These are phyloP conservation scores for Ceraclea dissimilis DNA, from an alignment of 2,888 invertebrate species.

Conservation along the genomic window DNA sequence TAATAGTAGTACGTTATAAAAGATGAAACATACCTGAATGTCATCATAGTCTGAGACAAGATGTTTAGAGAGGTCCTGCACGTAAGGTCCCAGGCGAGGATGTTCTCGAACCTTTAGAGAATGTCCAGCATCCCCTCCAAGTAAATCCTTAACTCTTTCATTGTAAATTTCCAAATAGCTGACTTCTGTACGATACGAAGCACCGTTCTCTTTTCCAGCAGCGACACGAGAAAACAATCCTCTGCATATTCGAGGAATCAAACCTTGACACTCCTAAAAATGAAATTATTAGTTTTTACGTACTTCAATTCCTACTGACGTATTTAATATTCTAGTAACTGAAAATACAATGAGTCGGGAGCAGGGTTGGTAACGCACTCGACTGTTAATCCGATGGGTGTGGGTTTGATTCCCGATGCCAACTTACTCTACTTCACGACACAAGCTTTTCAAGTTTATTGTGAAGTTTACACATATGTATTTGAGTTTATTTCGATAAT, in stretches of 20 bases:
- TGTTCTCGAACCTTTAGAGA: slow-evolving; percentile 73
- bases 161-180: slow-evolving; percentile 83
- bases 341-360: too few relatives aligned
- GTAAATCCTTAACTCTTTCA: slow-evolving; percentile 68
- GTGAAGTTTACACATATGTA: too few relatives aligned
- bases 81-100: slow-evolving; percentile 73
- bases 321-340: too few relatives aligned
- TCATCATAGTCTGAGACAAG: slow-evolving; percentile 80
- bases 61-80: slow-evolving; percentile 79
- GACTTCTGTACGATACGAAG: slow-evolving; percentile 79
- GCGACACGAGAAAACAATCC: slow-evolving; percentile 76
- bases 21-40: slow-evolving; percentile 74
- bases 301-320: too few relatives aligned
- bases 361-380: too few relatives aligned
- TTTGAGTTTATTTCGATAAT: too few relatives aligned
- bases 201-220: slow-evolving; percentile 71
- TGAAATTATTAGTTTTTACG: too few relatives aligned
- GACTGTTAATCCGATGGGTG: too few relatives aligned
- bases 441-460: too few relatives aligned
- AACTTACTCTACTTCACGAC: too few relatives aligned
- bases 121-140: slow-evolving; percentile 55
- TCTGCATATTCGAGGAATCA: slow-evolving; percentile 81
- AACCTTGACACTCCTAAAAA: slow-evolving; percentile 64
- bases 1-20: too few relatives aligned
- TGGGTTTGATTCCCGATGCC: too few relatives aligned